Conservation (phyloP, 2,888 invertebrate species). For the Rhyacophila evoluta region DNA sequence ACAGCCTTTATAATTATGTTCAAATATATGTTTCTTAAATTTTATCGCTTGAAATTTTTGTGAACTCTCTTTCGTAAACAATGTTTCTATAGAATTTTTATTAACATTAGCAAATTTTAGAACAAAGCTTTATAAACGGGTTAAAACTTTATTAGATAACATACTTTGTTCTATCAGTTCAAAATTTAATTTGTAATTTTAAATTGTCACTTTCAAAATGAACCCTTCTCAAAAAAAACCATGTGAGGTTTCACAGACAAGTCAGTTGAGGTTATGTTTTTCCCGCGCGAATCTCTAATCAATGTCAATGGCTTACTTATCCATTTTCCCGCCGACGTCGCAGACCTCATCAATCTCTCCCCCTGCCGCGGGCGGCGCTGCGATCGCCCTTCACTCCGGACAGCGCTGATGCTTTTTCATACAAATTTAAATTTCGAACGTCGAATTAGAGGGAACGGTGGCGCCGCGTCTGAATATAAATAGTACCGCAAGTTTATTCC, state of each 20-base stretch:
- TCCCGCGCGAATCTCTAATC: constrained; percentile 34
- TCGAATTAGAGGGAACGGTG: constrained; percentile 25
- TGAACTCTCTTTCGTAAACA: too few species aligned
- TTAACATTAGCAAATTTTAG: too few species aligned
- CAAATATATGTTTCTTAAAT: too few species aligned
- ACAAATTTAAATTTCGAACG: constrained; percentile 45
- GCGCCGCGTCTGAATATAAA: constrained; percentile 34
- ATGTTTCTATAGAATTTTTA: too few species aligned
- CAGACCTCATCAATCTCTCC: constrained; percentile 51
- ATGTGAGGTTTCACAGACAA: constrained; percentile 1
- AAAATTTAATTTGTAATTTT: too few species aligned
- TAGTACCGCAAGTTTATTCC: neutral
- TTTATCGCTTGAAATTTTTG: too few species aligned
- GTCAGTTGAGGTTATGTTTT: constrained; percentile 23
- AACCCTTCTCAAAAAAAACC: neutral
- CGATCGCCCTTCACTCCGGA: constrained; percentile 30
- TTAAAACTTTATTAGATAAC: too few species aligned
- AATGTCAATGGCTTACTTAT: constrained; percentile 41
- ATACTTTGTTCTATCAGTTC: too few species aligned
- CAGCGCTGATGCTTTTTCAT: constrained; percentile 34
- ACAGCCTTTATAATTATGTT: too few species aligned
- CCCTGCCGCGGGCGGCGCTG: constrained; percentile 32
- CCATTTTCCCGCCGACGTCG: constrained; percentile 38
- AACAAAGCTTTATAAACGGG: too few species aligned
- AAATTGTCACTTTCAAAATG: constrained; percentile 2